These are phyloP conservation scores for Porites lobata DNA, from an alignment of 92 coral and sea anemone genomes.

Conservation along the genomic window DNA sequence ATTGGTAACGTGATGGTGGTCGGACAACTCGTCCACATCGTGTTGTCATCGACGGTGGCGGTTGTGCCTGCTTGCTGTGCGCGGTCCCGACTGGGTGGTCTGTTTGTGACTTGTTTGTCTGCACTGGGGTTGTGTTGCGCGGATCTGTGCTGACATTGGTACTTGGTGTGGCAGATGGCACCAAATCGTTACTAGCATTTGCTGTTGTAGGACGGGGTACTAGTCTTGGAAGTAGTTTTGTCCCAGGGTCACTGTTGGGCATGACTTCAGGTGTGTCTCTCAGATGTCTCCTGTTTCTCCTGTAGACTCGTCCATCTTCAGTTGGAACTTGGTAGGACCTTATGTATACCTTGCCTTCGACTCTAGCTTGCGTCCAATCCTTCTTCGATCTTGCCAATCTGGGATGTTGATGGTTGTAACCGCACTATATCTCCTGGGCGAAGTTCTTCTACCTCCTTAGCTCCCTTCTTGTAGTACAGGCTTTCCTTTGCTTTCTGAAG, in stretches of 20 bases:
- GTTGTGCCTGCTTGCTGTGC: slow-evolving; percentile 27
- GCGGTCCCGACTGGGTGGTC: slow-evolving; percentile 10
- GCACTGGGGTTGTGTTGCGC: neutral
- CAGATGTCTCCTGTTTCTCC: slow-evolving; percentile 25
- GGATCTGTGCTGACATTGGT: neutral
- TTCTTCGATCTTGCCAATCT: slow-evolving; percentile 44
- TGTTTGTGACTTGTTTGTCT: slow-evolving; percentile 25
- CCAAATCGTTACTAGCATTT: neutral
- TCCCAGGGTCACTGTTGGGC: slow-evolving; percentile 2
- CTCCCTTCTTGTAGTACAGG: slow-evolving; percentile 55
- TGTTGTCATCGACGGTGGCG: slow-evolving; percentile 30
- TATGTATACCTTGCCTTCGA: slow-evolving; percentile 54
- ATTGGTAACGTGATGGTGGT: neutral
- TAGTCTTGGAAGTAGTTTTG: neutral
- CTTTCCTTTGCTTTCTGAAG: slow-evolving; percentile 50
- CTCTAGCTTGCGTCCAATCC: slow-evolving; percentile 48
- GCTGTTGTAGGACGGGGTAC: neutral
- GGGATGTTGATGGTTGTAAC: slow-evolving; percentile 43
- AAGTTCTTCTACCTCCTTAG: slow-evolving; percentile 41
- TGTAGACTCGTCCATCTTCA: slow-evolving; percentile 50
- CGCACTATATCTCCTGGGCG: slow-evolving; percentile 65
- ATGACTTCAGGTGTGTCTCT: slow-evolving; percentile 6
- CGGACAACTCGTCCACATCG: slow-evolving; percentile 38
- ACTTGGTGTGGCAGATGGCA: neutral
- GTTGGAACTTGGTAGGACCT: slow-evolving; percentile 51